phyloP scores from a whole-genome alignment of 2,113 vertebrate genomes.

The Pelvicachromis taeniatus region DNA sequence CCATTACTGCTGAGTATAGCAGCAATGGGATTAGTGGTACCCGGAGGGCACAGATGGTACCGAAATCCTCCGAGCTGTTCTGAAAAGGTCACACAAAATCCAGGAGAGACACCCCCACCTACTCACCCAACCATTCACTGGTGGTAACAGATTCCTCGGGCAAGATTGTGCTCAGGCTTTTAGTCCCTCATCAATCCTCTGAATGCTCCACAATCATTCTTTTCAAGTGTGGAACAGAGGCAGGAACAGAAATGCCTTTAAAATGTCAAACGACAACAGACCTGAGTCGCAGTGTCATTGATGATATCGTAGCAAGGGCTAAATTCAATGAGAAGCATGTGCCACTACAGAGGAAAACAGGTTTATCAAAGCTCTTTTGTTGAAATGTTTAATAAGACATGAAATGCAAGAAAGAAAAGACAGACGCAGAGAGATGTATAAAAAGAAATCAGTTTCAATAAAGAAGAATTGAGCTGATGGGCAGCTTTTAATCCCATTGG shows the following conservation, averaged over 20 bases:
- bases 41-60: slow-evolving; percentile 67
- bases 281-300: slow-evolving; percentile 14
- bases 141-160: slow-evolving; percentile 9
- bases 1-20: slow-evolving; percentile 61
- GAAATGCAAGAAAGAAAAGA: not conserved
- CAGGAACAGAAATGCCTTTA: slow-evolving; percentile 5
- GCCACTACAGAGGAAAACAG: not conserved
- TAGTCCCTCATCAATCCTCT: slow-evolving; percentile 37
- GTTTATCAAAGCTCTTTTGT: slow-evolving; percentile 44
- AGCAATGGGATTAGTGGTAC: slow-evolving; percentile 59
- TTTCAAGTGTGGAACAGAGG: slow-evolving; percentile 19
- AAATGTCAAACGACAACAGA: slow-evolving; percentile 44
- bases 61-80: slow-evolving; percentile 40
- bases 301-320: not conserved
- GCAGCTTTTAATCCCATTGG: slow-evolving; percentile 37
- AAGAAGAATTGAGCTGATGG: slow-evolving; percentile 1
- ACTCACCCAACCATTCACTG: slow-evolving; percentile 20
- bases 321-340: slow-evolving; percentile 14
- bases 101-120: slow-evolving; percentile 12
- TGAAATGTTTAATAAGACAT: slow-evolving; percentile 30
- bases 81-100: slow-evolving; percentile 64
- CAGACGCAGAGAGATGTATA: not conserved
- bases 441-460: not conserved
- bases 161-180: slow-evolving; percentile 2
- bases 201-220: slow-evolving; percentile 22